Evolutionary conservation across 2,888 invertebrate species (phyloP), one percentile per base, ranked within the genome.

Genomic region (Philereme transversata): DNA sequence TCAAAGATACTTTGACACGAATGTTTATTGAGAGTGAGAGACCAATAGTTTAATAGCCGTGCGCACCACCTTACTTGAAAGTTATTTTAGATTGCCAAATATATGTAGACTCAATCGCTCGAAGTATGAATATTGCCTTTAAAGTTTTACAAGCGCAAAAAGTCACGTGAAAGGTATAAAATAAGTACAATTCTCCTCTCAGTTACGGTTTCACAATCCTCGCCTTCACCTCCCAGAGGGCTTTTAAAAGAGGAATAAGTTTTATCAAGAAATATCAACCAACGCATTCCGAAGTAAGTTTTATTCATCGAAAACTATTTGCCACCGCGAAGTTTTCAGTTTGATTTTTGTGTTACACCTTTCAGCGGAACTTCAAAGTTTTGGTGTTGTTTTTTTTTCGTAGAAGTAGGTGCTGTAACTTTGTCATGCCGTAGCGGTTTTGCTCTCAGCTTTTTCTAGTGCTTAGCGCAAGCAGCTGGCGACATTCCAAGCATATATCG

Each of bases 401-500:
- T 53, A 33, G 7, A 40, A 48, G 58, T 51, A 46, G 54, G 41
- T 34, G 50, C 47, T 51, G 51, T 60, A 64, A 65, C 58, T 66
- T 66, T 64, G 60, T 62, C 57, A 55, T 43, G 60, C 55, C 35
- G 57, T 67, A 57, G 63, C 63, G 58, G 61, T 67, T 66, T 57
- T 67, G 72, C 62, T 73, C 70, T 73, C 69, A 71, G 72, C 71
- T 72, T 76, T 69, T 69, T 65, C 61, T 56, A 62, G 65, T 61
- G 60, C 57, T 62, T 53, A 56, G 65, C 52, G 62, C 64, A 60
- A 74, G 71, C 69, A 65, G 60, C 81, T 82, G 84, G 83, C 85
- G 65, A 60, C 53, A 72, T 70, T 81, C 84, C 84, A 84, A 81
- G 65, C 71, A 71, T 70, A 77, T 80, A 84, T 84, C 82, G 84